Evolutionary conservation across 1,140 invertebrate genomes (phyloP), one percentile per base, ranked within the genome.

Genomic region (Chironomus striatipennis): DNA sequence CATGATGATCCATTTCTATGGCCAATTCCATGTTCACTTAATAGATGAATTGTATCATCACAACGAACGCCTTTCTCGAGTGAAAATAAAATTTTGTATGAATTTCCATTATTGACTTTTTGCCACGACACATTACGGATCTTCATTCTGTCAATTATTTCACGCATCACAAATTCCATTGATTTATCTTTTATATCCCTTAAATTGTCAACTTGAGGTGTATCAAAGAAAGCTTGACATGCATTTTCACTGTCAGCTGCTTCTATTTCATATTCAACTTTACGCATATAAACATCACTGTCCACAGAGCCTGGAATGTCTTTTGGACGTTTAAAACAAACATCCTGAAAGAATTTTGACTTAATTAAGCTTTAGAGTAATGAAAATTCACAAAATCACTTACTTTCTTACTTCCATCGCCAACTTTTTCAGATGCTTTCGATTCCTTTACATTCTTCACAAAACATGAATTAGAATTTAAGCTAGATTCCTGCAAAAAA

Each of bases 1-100:
- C 85, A 79, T 0, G 79, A 77, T 0, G 84, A 84, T 8, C 83
- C 80, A 43, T 81, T 80, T 15, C 79, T 79, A 75, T 80, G 79
- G 0, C 84, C 84, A 34, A 85, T 84, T 24, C 81, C 81, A 77
- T 81, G 81, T 43, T 83, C 80, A 74, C 82, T 79, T 10, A 85
- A 76, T 65, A 81, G 76, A 7, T 81, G 80, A 64, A 81, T 79
- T 5, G 84, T 79, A 74, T 80, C 79, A 76, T 85, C 84, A 75
- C 84, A 85, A 2, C 77, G 75, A 34, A 80, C 78, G 73, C 83
- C 81, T 17, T 80, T 81, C 74, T 84, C 83, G 43, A 85, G 76
- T 3, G 81, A 81, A 75, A 85, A 85, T 18, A 78, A 79, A 7
- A 85, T 77, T 77, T 85, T 83, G 73, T 79, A 79, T 3, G 75